Evolutionary conservation across 2,113 vertebrate species (phyloP).

Genomic region (Micronycteris hirsuta): DNA sequence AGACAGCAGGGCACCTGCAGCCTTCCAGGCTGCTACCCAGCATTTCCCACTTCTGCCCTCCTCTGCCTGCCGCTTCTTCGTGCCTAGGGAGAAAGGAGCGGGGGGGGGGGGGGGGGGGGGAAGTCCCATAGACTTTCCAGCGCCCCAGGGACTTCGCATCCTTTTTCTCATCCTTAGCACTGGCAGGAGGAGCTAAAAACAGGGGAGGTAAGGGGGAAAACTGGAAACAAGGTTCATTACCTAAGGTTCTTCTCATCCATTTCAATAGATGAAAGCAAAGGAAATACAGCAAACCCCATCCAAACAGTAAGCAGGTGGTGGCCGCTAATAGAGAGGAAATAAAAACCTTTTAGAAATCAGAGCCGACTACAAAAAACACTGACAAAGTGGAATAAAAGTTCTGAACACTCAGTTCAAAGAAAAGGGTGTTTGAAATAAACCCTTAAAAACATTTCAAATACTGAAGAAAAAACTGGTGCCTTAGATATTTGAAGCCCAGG

Average conservation of each 20-base stretch:
- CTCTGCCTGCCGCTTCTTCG: background rate
- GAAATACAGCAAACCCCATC: conserved; percentile 76
- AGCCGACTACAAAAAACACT: conserved; percentile 53
- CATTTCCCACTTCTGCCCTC: background rate
- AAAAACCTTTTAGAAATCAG: conserved; percentile 65
- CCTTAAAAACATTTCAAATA: conserved; percentile 70
- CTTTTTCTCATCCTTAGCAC: conserved; percentile 56
- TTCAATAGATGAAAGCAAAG: conserved; percentile 77
- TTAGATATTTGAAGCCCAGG: conserved; percentile 55
- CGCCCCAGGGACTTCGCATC: conserved; percentile 56
- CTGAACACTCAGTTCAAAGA: conserved; percentile 54
- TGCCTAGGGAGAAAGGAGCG: background rate
- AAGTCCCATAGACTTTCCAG: conserved; percentile 36
- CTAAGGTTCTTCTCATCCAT: conserved; percentile 69
- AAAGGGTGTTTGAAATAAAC: conserved; percentile 64
- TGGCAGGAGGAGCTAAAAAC: conserved; percentile 74
- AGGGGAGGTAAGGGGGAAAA: conserved; percentile 59
- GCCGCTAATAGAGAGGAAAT: conserved; percentile 72
- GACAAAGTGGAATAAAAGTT: conserved; percentile 53
- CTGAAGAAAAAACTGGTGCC: conserved; percentile 27
- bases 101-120: too few species aligned
- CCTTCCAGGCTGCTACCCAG: background rate
- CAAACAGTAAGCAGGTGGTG: conserved; percentile 71
- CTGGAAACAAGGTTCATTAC: conserved; percentile 75
- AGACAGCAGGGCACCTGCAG: background rate